phyloP scores from a whole-genome alignment of 2,888 invertebrate species.

The Lypha dubia region DNA sequence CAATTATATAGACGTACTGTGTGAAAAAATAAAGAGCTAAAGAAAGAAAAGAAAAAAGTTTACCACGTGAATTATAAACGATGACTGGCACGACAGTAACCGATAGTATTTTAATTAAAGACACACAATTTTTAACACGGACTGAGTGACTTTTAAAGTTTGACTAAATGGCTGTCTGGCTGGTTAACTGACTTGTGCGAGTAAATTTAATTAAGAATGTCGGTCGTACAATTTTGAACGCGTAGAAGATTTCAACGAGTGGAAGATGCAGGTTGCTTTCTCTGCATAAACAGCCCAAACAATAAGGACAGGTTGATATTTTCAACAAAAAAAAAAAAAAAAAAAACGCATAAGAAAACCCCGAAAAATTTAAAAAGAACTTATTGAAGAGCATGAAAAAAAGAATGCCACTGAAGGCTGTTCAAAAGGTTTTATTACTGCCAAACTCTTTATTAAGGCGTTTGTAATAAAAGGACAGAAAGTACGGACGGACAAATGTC shows the following conservation, averaged over 20 bases:
- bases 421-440: slow-evolving; percentile 22
- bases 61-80: slow-evolving; percentile 27
- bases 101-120: slow-evolving; percentile 75
- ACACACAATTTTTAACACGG: slow-evolving; percentile 74
- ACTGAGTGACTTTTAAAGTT: slow-evolving; percentile 11
- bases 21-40: too few species aligned
- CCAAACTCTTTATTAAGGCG: slow-evolving; percentile 50
- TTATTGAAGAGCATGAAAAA: slow-evolving; percentile 34
- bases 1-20: slow-evolving; percentile 15
- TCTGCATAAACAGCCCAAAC: not conserved
- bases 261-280: slow-evolving; percentile 5
- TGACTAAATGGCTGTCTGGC: slow-evolving; percentile 1
- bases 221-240: slow-evolving; percentile 23
- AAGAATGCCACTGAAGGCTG: slow-evolving; percentile 19
- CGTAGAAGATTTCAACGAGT: not conserved
- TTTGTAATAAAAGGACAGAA: slow-evolving; percentile 56
- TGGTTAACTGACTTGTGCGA: slow-evolving; percentile 27
- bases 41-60: not conserved
- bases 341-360: slow-evolving; percentile 23
- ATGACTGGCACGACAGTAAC: slow-evolving; percentile 67
- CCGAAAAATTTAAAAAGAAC: slow-evolving; percentile 6
- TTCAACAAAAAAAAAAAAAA: slow-evolving; percentile 3
- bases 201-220: slow-evolving; percentile 57
- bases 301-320: slow-evolving; percentile 22
- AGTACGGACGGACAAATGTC: not conserved